Conservation (phyloP, 2,888 invertebrate genomes). For the Drosophila neotestacea region DNA sequence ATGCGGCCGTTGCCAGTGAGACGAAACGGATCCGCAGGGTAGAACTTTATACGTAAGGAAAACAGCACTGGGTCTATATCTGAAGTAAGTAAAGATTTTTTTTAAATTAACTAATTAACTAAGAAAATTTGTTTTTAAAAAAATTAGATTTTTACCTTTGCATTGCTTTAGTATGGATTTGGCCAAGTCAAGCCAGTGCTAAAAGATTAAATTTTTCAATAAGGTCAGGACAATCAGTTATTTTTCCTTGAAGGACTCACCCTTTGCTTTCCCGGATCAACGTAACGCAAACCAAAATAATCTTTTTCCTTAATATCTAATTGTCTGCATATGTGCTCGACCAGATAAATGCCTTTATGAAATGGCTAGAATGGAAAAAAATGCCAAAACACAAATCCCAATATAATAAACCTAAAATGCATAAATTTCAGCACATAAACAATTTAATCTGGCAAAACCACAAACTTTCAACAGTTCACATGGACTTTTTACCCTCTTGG, state of each 20-base stretch:
- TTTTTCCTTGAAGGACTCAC: constrained; percentile 85
- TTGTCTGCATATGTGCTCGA: constrained; percentile 96
- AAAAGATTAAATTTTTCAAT: constrained; percentile 76
- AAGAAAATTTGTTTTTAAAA: neutral
- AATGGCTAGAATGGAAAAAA: constrained; percentile 87
- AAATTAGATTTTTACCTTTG: constrained; percentile 88
- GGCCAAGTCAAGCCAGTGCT: constrained; percentile 97
- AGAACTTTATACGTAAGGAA: constrained; percentile 98
- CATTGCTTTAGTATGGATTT: constrained; percentile 96
- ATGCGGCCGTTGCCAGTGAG: constrained; percentile 98
- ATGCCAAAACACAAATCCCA: neutral
- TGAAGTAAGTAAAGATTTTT: constrained; percentile 81
- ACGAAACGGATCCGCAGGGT: constrained; percentile 96
- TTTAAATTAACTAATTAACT: neutral
- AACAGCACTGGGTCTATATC: constrained; percentile 96
- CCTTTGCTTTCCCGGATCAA: constrained; percentile 94
- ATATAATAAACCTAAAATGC: neutral
- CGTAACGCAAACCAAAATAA: constrained; percentile 97
- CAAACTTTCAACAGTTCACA: too few species aligned
- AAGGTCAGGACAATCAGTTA: neutral
- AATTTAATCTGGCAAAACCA: too few species aligned
- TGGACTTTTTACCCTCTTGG: neutral
- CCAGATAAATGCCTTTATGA: constrained; percentile 94
- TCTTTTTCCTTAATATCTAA: constrained; percentile 96
- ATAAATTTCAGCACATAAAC: too few species aligned